Evolutionary conservation across 2,888 invertebrate genomes (phyloP), one percentile per base, ranked within the genome.

Genomic region (Lycocerus yunnanus): DNA sequence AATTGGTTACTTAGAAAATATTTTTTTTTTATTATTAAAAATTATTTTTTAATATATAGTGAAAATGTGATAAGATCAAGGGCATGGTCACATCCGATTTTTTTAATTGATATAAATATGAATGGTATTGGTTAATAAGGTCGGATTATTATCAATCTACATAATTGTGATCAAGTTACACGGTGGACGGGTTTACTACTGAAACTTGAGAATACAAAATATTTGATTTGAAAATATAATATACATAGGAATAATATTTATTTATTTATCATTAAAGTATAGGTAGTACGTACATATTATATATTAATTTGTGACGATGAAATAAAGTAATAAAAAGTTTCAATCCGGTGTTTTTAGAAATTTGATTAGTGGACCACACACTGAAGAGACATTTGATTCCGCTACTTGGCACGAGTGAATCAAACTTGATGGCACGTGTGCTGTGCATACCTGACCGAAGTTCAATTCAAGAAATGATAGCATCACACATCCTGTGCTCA

Each of bases 401-500:
- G 80, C 80, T 80, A 73, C 78, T 77, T 77, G 66, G 68, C 71
- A 71, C 75, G 75, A 72, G 72, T 72, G 75, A 58, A 66, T 68
- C 73, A 61, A 69, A 75, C 72, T 71, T 66, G 60, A 70, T 75
- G 77, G 77, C 76, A 77, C 78, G 78, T 78, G 78, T 78, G 43
- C 43, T 13, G 43, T 43, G 79, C 78, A 79, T 79, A 79, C 79
- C 79, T 79, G 79, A 79, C 78, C 76, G 76, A 77, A 77, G 76
- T 78, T 78, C 76, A 76, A 75, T 74, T 71, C 77, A 77, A 77
- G 67, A 71, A 74, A 72, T 74, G 79, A 79, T 79, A 79, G 74
- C 76, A 77, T 77, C 78, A 69, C 77, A 77, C 74, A 66, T 77
- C 74, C 71, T 73, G 70, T 74, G 74, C 70, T 67, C 73, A 67